Evolutionary conservation across 2,888 invertebrate species (phyloP), one percentile per base, ranked within the genome.

Genomic region (Drosophila siamana): DNA sequence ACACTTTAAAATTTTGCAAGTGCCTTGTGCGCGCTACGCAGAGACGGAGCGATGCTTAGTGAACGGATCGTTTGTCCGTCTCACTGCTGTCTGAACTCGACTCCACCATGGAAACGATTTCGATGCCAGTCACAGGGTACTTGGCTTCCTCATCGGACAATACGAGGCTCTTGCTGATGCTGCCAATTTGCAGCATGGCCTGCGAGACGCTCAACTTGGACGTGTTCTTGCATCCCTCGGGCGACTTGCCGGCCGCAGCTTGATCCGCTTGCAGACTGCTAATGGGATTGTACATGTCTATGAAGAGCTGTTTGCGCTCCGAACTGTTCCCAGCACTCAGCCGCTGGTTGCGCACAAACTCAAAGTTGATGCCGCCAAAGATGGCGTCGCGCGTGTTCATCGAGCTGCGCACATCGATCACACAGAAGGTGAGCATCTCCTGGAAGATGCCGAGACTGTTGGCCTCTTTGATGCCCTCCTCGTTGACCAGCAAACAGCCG

Each of bases 401-500:
- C 0, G 77, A 69, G 11, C 51, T 89, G 5, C 83, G 66, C 4
- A 62, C 54, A 24, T 85, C 89, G 1, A 62, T 56, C 9, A 85
- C 80, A 59, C 55, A 73, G 6, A 89, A 79, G 1, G 85, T 85
- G 22, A 87, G 57, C 24, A 85, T 77, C 2, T 87, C 38, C 15
- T 67, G 19, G 15, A 85, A 85, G 0, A 85, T 7, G 2, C 78
- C 74, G 24, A 65, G 0, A 6, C 9, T 9, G 0, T 69, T 68
- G 26, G 87, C 87, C 44, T 76, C 70, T 22, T 24, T 51, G 11
- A 89, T 76, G 24, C 69, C 91, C 2, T 5, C 16, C 24, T 88
- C 84, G 13, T 62, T 83, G 9, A 80, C 89, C 38, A 88, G 70
- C 22, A 89, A 44, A 3, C 90, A 90, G 7, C 82, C 81, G 2